phyloP scores from a whole-genome alignment of 1,140 invertebrate genomes.

The Callitettix versicolor region DNA sequence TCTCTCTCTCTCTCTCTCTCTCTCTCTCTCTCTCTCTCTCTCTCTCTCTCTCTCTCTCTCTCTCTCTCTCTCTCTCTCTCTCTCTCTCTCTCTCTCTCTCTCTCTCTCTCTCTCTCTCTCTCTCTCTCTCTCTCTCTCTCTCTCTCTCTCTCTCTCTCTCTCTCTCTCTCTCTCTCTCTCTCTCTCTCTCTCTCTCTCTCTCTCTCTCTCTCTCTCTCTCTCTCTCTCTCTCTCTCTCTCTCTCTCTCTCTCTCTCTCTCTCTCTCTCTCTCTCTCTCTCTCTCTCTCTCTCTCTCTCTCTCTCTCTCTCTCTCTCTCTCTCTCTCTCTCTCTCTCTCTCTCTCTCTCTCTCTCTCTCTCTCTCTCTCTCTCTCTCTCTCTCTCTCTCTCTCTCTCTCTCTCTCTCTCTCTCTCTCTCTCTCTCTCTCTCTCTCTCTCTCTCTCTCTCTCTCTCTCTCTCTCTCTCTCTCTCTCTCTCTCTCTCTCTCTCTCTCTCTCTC shows the following conservation, averaged over 20 bases:
- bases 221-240: slow-evolving; percentile 13
- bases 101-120: too few species aligned
- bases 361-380: slow-evolving; percentile 14
- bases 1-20: too few species aligned
- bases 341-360: slow-evolving; percentile 14
- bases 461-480: slow-evolving; percentile 21
- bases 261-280: slow-evolving; percentile 12
- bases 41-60: too few species aligned
- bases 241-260: slow-evolving; percentile 8
- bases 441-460: slow-evolving; percentile 1
- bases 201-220: slow-evolving; percentile 14
- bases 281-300: slow-evolving; percentile 14
- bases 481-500: slow-evolving; percentile 22
- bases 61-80: too few species aligned
- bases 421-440: slow-evolving; percentile 15
- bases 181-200: slow-evolving; percentile 14
- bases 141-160: too few species aligned
- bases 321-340: slow-evolving; percentile 15
- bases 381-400: slow-evolving; percentile 13
- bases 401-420: slow-evolving; percentile 15
- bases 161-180: too few species aligned
- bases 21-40: too few species aligned
- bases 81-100: too few species aligned
- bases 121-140: too few species aligned
- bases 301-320: slow-evolving; percentile 15